Percentiles rank a stretch among this genome's conserved stretches.
phyloP scores from a whole-genome alignment of 2,888 invertebrate genomes.

The Pogonocherus hispidulus region DNA sequence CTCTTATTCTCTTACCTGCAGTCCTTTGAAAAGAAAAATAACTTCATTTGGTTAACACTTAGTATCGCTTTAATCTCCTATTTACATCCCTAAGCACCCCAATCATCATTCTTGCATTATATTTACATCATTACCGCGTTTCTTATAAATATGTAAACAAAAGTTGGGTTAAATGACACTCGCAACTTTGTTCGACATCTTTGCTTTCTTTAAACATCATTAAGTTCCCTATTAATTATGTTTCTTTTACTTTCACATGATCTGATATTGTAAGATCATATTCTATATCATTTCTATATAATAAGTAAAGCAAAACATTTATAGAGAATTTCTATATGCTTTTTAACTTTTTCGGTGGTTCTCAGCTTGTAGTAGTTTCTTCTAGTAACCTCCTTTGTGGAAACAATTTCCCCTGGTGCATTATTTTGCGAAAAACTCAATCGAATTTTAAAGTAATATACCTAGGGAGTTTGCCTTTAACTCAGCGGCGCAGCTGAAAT shows the following conservation, averaged over 20 bases:
- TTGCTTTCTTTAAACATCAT: too few relatives aligned
- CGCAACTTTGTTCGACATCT: too few relatives aligned
- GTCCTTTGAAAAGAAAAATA: constrained; percentile 53
- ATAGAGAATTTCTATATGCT: not conserved
- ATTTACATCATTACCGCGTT: constrained; percentile 22
- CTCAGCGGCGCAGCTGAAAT: not conserved
- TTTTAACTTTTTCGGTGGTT: not conserved
- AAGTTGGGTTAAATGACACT: not conserved
- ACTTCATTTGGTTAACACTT: constrained; percentile 56
- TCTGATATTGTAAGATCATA: too few relatives aligned
- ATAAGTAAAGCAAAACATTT: too few relatives aligned
- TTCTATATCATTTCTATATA: too few relatives aligned
- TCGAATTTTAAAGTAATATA: constrained; percentile 6
- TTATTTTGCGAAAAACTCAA: constrained; percentile 4
- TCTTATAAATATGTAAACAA: constrained; percentile 10
- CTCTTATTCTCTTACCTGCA: constrained; percentile 59
- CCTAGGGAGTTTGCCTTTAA: constrained; percentile 2
- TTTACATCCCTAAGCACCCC: constrained; percentile 51
- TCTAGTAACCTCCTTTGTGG: not conserved
- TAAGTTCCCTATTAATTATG: too few relatives aligned
- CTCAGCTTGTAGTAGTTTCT: not conserved
- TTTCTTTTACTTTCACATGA: too few relatives aligned
- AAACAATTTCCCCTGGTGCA: not conserved
- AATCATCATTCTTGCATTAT: constrained; percentile 45
- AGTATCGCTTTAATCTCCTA: constrained; percentile 51